Conservation (phyloP, 2,113 vertebrate genomes). For the Ictalurus furcatus region DNA sequence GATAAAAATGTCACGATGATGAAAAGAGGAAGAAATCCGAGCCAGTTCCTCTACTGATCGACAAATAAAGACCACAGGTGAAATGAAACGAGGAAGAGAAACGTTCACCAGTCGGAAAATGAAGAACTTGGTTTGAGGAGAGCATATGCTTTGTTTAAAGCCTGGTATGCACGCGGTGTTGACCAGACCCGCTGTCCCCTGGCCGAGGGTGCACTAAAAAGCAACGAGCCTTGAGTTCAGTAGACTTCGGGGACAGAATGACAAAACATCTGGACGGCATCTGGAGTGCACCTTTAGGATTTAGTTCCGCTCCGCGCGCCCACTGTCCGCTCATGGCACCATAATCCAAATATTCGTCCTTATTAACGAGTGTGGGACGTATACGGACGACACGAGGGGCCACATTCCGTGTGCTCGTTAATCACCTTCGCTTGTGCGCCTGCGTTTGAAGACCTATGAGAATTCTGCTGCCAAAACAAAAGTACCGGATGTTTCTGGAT, state of each 20-base stretch:
- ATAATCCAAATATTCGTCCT: constrained; percentile 30
- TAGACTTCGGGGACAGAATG: constrained; percentile 48
- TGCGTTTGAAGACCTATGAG: constrained; percentile 21
- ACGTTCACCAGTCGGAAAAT: constrained; percentile 6
- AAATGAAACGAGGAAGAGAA: constrained; percentile 31
- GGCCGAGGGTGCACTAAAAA: constrained; percentile 46
- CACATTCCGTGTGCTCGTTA: constrained; percentile 18
- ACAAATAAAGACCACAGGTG: constrained; percentile 13
- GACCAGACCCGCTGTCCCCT: constrained; percentile 37
- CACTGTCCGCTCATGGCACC: constrained; percentile 60
- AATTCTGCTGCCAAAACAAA: constrained; percentile 34
- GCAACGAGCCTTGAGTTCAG: constrained; percentile 44
- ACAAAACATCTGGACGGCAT: constrained; percentile 65
- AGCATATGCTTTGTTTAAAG: constrained; percentile 45
- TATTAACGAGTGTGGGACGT: constrained; percentile 5
- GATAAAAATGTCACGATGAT: constrained; percentile 43
- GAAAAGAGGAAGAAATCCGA: constrained; percentile 22
- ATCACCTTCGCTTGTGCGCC: constrained; percentile 30
- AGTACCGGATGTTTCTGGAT: neutral
- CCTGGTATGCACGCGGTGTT: constrained; percentile 35
- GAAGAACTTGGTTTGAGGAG: constrained; percentile 21
- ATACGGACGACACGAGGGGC: neutral
- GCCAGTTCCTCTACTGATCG: constrained; percentile 31
- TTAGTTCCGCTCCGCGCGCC: constrained; percentile 49
- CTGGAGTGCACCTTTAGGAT: constrained; percentile 53